A percentile compares a stretch with the other conserved stretches of the same genome.
Evolutionary conservation across 2,888 invertebrate genomes (phyloP).

Genomic region (Troides aeacus): DNA sequence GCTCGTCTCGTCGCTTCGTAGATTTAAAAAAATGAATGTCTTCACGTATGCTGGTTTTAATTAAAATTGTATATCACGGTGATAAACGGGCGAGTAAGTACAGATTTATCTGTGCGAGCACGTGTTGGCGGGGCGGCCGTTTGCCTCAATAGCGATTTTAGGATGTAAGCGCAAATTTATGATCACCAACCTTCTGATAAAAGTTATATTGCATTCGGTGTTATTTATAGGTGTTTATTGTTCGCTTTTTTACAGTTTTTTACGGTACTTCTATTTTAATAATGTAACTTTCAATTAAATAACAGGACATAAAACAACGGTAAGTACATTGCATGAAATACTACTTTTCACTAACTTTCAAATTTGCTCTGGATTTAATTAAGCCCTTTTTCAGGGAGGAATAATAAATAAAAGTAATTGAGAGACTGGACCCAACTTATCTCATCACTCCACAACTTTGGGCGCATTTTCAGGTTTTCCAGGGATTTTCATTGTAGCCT

Average conservation of each 20-base stretch:
- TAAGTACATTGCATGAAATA: no score
- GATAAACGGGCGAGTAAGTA: constrained; percentile 43
- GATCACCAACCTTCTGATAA: constrained; percentile 63
- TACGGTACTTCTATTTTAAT: not conserved
- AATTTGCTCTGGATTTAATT: constrained; percentile 24
- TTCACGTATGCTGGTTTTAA: no score
- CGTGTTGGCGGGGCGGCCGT: constrained; percentile 50
- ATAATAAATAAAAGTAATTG: constrained; percentile 52
- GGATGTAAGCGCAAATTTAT: constrained; percentile 72
- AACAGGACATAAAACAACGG: not conserved
- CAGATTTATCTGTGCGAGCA: constrained; percentile 57
- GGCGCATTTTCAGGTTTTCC: constrained; percentile 67
- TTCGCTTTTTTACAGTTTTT: constrained; percentile 27
- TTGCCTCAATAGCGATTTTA: constrained; percentile 58
- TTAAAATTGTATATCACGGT: constrained; percentile 34
- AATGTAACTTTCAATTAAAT: not conserved
- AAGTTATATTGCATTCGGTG: constrained; percentile 61
- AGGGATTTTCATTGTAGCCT: constrained; percentile 66
- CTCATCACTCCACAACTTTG: constrained; percentile 54
- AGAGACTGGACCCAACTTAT: constrained; percentile 55
- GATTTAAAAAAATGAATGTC: no score
- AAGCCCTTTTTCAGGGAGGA: constrained; percentile 28
- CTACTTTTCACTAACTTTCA: not conserved
- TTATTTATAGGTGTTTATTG: constrained; percentile 51
- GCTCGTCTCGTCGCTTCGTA: no score